These are phyloP conservation scores for Spisula solida DNA, from an alignment of 2,888 invertebrate genomes.

Conservation along the genomic window DNA sequence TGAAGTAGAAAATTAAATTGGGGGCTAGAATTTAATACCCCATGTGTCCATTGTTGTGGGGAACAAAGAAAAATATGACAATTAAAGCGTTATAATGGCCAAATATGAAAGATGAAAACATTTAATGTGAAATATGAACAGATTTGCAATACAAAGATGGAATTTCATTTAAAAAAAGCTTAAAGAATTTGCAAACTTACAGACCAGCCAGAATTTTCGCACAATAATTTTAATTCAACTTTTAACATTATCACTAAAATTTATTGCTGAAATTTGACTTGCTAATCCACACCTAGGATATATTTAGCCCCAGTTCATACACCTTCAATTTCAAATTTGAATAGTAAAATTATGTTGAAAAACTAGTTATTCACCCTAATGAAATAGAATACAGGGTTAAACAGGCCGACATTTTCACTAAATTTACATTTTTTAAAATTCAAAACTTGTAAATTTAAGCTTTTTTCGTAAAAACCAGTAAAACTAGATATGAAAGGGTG, in stretches of 20 bases:
- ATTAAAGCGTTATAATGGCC: conserved; percentile 26
- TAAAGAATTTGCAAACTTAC: not conserved
- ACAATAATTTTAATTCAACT: conserved; percentile 49
- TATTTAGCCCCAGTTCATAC: not conserved
- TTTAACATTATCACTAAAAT: conserved; percentile 42
- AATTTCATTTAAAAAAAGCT: conserved; percentile 8
- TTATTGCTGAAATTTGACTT: conserved; percentile 51
- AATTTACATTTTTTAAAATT: conserved; percentile 44
- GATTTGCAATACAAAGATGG: conserved; percentile 14
- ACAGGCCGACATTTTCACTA: not conserved
- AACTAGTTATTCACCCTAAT: conserved; percentile 29
- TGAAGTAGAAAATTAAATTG: conserved; percentile 58
- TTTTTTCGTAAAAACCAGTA: conserved; percentile 21
- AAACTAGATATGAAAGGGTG: conserved; percentile 7
- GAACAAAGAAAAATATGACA: conserved; percentile 29
- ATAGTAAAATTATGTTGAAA: conserved; percentile 41
- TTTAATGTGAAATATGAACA: conserved; percentile 40
- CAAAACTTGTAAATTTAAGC: conserved; percentile 27
- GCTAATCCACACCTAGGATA: conserved; percentile 38
- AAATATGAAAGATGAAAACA: conserved; percentile 31
- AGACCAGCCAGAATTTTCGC: conserved; percentile 41
- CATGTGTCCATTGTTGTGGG: conserved; percentile 40
- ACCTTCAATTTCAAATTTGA: conserved; percentile 36
- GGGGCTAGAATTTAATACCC: conserved; percentile 42
- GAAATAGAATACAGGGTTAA: conserved; percentile 2